Evolutionary conservation across 64 coral and sea anemone species (phyloP), one percentile per base, ranked within the genome.

Genomic region (Stylophora pistillata): DNA sequence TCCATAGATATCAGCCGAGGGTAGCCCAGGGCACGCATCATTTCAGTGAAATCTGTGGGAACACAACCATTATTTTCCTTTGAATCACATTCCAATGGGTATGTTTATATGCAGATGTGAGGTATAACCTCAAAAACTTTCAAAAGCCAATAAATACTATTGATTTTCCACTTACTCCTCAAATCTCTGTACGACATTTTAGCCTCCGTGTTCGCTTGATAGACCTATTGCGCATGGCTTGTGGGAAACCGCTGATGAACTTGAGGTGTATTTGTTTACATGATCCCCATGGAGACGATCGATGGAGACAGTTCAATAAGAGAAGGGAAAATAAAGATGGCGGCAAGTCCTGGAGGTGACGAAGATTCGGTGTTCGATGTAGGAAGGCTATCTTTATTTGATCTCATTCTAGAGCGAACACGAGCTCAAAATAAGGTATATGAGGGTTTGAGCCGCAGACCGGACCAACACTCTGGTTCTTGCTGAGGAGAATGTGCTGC

Each of bases 1-100:
- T 99, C 97, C 97, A 99, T 99, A 2, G 97, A 99, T 85, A 99
- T 99, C 13, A 99, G 91, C 71, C 97, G 95, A 71, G 97, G 85
- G 86, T 95, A 99, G 32, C 97, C 97, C 33, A 99, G 64, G 29
- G 97, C 94, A 88, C 97, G 74, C 97, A 99, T 95, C 97, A 99
- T 99, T 82, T 99, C 97, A 11, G 97, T 99, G 77, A 99, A 99
- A 88, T 99, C 97, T 99, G 74, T 27, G 30, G 9, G 93, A 53
- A 84, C 28, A 93, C 82, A 30, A 89, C 15, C 15, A 28, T 7
- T 52, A 80, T 34, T 56, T 31, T 21, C 31, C 3, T 55, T 25
- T 14, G 81, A 21, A 15, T 95, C 56, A 20, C 68, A 21, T 7
- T 11, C 9, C 41, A 32, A 5, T 32, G 15, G 31, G 13, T 71